A percentile compares a stretch with the other conserved stretches of the same genome.
Conservation (phyloP, 2,797 vertebrate genomes). For the Carduelis carduelis region DNA sequence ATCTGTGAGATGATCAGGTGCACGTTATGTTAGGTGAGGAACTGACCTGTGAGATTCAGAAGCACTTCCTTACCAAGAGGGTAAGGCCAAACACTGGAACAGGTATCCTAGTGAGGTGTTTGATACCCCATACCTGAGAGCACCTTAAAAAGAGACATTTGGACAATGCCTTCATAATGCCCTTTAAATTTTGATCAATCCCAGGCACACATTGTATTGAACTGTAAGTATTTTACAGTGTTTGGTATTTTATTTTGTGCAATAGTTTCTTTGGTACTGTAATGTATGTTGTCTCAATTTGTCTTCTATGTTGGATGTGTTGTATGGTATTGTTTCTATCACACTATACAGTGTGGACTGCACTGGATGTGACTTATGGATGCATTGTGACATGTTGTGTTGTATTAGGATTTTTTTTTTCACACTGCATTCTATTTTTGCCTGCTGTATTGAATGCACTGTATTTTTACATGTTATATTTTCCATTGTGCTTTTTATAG, state of each 20-base stretch:
- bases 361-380: background rate
- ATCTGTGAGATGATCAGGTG: background rate
- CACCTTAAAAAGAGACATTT: background rate
- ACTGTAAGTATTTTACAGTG: background rate
- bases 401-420: background rate
- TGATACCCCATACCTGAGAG: background rate
- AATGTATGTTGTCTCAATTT: background rate
- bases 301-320: background rate
- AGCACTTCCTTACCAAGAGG: background rate
- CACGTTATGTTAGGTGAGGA: background rate
- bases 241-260: background rate
- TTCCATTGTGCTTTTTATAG: background rate
- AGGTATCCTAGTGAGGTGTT: background rate
- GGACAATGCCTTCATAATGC: background rate
- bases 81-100: background rate
- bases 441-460: background rate
- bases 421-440: background rate
- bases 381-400: no score
- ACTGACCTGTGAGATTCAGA: background rate
- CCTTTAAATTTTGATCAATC: background rate
- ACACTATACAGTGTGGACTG: background rate
- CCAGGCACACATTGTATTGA: background rate
- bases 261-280: background rate
- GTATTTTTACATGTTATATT: rapidly evolving
- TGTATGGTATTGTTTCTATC: background rate